phyloP scores from a whole-genome alignment of 2,797 vertebrate genomes.

The Clarias fuscus region DNA sequence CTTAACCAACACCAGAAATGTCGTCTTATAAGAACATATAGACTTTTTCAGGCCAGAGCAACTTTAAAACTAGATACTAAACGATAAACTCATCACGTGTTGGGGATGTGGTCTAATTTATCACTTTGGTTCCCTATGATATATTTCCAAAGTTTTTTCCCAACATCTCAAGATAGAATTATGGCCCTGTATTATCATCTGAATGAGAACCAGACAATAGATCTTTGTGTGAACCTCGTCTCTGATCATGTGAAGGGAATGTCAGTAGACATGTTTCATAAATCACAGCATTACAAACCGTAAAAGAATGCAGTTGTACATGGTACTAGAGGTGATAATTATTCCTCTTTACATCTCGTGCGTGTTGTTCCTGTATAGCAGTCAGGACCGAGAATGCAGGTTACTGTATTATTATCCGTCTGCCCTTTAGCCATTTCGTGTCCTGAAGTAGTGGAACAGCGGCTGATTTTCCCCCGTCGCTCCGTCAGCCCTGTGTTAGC shows the following conservation, averaged over 20 bases:
- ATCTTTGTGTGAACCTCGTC: neutral
- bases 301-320: conserved; percentile 42
- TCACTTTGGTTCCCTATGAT: neutral
- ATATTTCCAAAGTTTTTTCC: neutral
- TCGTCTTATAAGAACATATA: neutral
- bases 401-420: conserved; percentile 34
- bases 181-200: neutral
- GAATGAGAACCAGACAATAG: neutral
- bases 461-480: conserved; percentile 22
- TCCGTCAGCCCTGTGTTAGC: conserved; percentile 39
- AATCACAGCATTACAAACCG: conserved; percentile 40
- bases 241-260: neutral
- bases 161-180: neutral
- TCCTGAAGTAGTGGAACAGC: conserved; percentile 1
- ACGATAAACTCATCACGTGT: neutral
- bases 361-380: conserved; percentile 20
- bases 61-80: neutral
- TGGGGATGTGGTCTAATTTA: neutral
- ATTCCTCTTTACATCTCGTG: conserved; percentile 23
- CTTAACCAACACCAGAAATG: neutral
- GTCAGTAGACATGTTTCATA: conserved; percentile 29
- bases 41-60: neutral
- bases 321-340: conserved; percentile 53
- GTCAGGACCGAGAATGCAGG: conserved; percentile 26
- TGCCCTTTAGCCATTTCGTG: conserved; percentile 39